These are phyloP conservation scores for Empis stercorea DNA, from an alignment of 2,888 invertebrate species.

Conservation along the genomic window DNA sequence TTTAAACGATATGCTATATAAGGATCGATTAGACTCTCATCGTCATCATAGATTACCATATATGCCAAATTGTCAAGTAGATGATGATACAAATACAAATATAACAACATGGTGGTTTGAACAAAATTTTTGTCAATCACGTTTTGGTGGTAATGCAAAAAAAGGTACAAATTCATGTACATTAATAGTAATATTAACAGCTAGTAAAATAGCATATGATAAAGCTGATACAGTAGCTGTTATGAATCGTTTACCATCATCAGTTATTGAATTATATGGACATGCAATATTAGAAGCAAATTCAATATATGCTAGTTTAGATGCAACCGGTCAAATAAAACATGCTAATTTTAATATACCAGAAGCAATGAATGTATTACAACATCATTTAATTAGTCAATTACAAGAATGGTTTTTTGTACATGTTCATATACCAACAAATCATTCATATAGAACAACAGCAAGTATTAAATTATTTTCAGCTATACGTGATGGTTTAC, in stretches of 20 bases:
- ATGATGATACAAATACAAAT: conserved; percentile 4
- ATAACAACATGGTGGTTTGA: conserved; percentile 43
- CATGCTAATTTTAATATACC: conserved; percentile 42
- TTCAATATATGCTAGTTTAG: conserved; percentile 39
- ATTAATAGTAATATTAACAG: conserved; percentile 44
- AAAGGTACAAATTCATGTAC: conserved; percentile 49
- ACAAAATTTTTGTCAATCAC: conserved; percentile 44
- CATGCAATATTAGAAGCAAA: conserved; percentile 47
- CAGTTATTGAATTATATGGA: conserved; percentile 39
- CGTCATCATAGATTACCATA: too few species aligned
- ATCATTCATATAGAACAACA: not conserved
- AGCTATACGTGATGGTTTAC: conserved; percentile 8
- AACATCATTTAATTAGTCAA: conserved; percentile 22
- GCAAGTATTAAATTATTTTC: not conserved
- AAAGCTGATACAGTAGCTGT: conserved; percentile 11
- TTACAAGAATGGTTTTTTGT: conserved; percentile 29
- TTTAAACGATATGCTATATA: too few species aligned
- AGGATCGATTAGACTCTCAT: too few species aligned
- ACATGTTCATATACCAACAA: conserved; percentile 11
- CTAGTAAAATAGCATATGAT: conserved; percentile 34
- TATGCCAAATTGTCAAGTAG: too few species aligned
- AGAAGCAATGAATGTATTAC: conserved; percentile 38
- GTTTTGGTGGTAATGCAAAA: conserved; percentile 38
- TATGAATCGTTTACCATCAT: conserved; percentile 20
- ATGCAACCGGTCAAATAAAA: conserved; percentile 29